Evolutionary conservation across 2,797 vertebrate genomes (phyloP).

Genomic region (Pseudotriccus pelzelni): DNA sequence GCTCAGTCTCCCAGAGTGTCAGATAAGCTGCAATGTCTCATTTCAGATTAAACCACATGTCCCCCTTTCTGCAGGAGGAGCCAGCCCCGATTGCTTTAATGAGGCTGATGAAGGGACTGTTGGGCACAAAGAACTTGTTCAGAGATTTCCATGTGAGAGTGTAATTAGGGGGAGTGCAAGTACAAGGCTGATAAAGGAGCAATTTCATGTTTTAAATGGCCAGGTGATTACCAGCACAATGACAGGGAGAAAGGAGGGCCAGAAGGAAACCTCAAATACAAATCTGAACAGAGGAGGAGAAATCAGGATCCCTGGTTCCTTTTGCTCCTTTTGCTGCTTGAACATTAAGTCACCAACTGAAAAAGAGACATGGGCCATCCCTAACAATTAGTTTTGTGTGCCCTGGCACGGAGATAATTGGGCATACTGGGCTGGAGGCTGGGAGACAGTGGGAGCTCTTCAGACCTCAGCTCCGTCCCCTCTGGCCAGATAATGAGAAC

Average conservation of each 20-base stretch:
- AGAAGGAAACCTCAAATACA: neutral
- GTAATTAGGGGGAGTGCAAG: neutral
- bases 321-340: neutral
- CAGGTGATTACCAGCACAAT: neutral
- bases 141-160: neutral
- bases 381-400: neutral
- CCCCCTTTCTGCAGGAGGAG: neutral
- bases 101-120: neutral
- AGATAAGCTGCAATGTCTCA: neutral
- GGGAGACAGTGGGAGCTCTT: neutral
- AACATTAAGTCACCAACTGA: too few species aligned
- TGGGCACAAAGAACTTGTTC: neutral
- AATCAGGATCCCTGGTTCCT: neutral
- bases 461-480: neutral
- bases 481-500: neutral
- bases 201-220: neutral
- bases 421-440: neutral
- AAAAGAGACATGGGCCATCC: neutral
- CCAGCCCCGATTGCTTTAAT: neutral
- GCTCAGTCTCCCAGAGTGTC: neutral
- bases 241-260: neutral
- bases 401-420: neutral
- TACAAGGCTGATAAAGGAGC: slow-evolving; percentile 2
- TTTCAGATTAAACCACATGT: neutral
- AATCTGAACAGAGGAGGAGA: neutral